Evolutionary conservation across 2,888 invertebrate genomes (phyloP), one percentile per base, ranked within the genome.

Genomic region (Athalia rosae): DNA sequence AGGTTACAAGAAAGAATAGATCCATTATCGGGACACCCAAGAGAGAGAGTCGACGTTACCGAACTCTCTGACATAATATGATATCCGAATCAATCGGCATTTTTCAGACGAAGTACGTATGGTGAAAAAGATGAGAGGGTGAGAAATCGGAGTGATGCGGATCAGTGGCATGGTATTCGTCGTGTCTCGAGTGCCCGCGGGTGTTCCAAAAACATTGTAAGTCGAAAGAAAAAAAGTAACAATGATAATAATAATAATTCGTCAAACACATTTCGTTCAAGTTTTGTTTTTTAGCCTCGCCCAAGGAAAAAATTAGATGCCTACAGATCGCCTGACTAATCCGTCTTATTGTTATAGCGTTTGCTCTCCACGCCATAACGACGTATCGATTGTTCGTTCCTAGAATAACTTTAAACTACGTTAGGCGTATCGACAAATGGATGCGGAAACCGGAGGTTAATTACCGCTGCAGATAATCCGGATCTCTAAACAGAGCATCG

Each of bases 371-470:
- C n/a, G n/a, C n/a, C n/a, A n/a, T 28, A 28, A 28, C 2, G 28
- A 28, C 28, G 28, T 28, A 28, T 28, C 2, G 28, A 28, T 28
- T 28, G 28, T 50, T 67, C n/a, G n/a, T 53, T 67, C 28, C 43
- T 58, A 43, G 13, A 71, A 6, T 71, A 8, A 58, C 28, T 28
- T 28, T 28, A 28, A 28, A 28, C 28, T 28, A 58, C 15, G n/a
- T 71, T n/a, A 8, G 71, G 11, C 58, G 13, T 43, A 43, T 58
- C 13, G 45, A 56, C 58, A 58, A 45, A 45, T 58, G 58, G 58
- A 43, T 58, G n/a, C 69, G 69, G 58, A 71, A 58, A 58, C 43
- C 13, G 13, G 69, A 50, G 13, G 56, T 71, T 71, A 58, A 58
- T 71, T 28, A 28, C 28, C 4, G 9, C 7, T 58, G 45, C 58